Conservation (phyloP, 1,140 invertebrate species). For the Lasaia peninsularis region DNA sequence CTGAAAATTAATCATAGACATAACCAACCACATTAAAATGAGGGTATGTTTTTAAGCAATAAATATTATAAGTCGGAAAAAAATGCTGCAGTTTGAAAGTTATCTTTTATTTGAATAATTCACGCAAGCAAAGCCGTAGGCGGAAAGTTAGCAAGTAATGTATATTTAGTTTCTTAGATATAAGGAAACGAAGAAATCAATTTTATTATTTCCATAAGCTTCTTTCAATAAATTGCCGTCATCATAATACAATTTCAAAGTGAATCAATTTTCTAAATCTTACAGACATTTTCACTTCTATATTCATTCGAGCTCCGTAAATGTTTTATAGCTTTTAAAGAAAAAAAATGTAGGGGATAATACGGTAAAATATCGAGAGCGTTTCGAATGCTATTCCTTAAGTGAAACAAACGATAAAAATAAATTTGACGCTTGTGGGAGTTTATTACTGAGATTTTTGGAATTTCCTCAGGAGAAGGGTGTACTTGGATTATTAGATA, state of each 20-base stretch:
- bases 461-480: slow-evolving; percentile 34
- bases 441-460: slow-evolving; percentile 74
- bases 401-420: slow-evolving; percentile 75
- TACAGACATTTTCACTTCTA: slow-evolving; percentile 47
- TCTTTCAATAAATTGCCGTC: neutral
- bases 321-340: slow-evolving; percentile 65
- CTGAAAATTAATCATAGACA: too few species aligned
- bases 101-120: too few species aligned
- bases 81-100: too few species aligned
- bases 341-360: slow-evolving; percentile 65
- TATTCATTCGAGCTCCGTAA: slow-evolving; percentile 66
- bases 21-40: too few species aligned
- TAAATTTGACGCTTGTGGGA: slow-evolving; percentile 69
- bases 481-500: slow-evolving; percentile 26
- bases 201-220: neutral
- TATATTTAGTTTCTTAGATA: too few species aligned
- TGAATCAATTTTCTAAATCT: slow-evolving; percentile 59
- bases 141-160: too few species aligned
- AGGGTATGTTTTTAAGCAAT: too few species aligned
- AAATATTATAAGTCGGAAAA: too few species aligned
- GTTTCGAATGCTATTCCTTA: slow-evolving; percentile 74
- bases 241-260: slow-evolving; percentile 53
- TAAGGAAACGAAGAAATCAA: neutral
- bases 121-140: too few species aligned
- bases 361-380: slow-evolving; percentile 66